Evolutionary conservation across 2,797 vertebrate genomes (phyloP).

Genomic region (Peromyscus melanophrys): DNA sequence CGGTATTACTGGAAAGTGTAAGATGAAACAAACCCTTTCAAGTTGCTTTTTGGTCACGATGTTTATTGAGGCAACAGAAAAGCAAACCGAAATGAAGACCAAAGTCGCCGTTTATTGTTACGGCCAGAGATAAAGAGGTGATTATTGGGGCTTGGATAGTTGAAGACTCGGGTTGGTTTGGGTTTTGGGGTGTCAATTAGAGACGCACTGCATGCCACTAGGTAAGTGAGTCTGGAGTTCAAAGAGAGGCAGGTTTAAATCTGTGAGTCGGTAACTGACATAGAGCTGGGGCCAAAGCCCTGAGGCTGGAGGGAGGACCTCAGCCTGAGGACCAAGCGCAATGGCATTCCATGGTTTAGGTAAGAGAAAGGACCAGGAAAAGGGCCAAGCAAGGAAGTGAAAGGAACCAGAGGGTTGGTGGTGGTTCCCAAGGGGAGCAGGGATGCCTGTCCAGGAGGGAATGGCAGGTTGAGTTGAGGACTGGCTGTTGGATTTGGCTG

Average conservation of each 20-base stretch:
- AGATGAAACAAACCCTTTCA: neutral
- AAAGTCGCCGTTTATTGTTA: neutral
- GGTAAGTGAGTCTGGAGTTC: neutral
- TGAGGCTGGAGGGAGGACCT: neutral
- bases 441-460: neutral
- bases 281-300: neutral
- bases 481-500: neutral
- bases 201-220: neutral
- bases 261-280: neutral
- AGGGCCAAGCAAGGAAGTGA: neutral
- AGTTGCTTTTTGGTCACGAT: neutral
- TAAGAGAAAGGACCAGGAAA: neutral
- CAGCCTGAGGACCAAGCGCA: neutral
- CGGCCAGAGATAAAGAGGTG: neutral
- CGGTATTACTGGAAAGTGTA: neutral
- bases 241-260: neutral
- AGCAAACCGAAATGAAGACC: neutral
- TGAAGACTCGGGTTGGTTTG: slow-evolving; percentile 40
- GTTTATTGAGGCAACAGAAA: neutral
- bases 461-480: neutral
- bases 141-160: neutral
- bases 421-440: neutral
- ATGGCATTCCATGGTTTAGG: neutral
- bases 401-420: neutral
- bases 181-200: neutral